Evolutionary conservation across 2,113 vertebrate species (phyloP), one percentile per base, ranked within the genome.

Genomic region (Scalopus aquaticus): DNA sequence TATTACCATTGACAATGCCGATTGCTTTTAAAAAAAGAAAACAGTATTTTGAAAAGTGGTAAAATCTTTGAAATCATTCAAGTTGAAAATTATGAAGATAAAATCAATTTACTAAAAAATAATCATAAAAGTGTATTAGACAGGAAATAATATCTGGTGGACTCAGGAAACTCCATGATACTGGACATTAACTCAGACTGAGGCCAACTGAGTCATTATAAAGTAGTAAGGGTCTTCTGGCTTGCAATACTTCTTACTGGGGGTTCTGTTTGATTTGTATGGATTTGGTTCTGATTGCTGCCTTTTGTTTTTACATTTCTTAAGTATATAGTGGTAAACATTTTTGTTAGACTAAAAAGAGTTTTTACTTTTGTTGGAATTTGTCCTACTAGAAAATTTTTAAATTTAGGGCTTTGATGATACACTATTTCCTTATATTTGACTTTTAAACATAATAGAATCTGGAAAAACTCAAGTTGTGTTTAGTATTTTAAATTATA

Each of bases 401-500:
- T 78, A 35, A 79, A 94, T 82, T 95, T 70, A 90, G 81, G 86
- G 42, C 44, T 85, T 70, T 84, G 24, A 81, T 19, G 88, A 85
- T 91, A 95, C 28, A 42, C 51, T 85, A 94, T 88, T 96, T 88
- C 56, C 77, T 83, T 86, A 86, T 67, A 93, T 92, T 93, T 94
- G 54, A 95, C 73, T 78, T 96, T 26, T 70, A 95, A 96, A 64
- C 56, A 94, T 85, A 90, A 93, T 96, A 72, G 54, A 90, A 93
- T 78, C 93, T 97, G 81, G 90, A 62, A 84, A 95, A 90, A 42
- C 51, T 79, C n/a, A 79, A 89, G 44, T 73, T 95, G 54, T 84
- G 85, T 92, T 90, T 97, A 96, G 88, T 54, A 64, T 95, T 95
- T 95, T 95, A 95, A 92, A 76, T 85, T 96, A 95, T 97, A 95